Evolutionary conservation across 2,888 invertebrate species (phyloP).

Genomic region (Brachypalpus laphriformis): DNA sequence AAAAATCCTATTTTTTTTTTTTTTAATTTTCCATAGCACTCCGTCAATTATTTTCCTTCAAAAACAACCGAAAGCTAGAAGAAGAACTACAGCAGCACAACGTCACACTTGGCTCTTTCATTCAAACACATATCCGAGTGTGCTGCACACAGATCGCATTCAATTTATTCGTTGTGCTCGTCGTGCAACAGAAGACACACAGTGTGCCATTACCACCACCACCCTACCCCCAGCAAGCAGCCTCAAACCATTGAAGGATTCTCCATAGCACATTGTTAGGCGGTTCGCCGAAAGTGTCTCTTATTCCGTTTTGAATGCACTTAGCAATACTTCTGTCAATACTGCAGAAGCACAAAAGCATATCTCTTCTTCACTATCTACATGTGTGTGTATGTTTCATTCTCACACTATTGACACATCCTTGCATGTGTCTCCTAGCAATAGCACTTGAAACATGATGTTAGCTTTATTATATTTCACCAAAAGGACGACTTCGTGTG

Average conservation of each 20-base stretch:
- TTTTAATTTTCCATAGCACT: neutral
- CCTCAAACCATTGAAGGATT: constrained; percentile 47
- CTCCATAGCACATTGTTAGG: constrained; percentile 70
- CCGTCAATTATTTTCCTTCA: constrained; percentile 14
- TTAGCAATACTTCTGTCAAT: constrained; percentile 65
- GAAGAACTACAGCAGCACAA: neutral
- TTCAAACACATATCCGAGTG: constrained; percentile 22
- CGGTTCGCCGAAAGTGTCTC: constrained; percentile 73
- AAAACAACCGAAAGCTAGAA: neutral
- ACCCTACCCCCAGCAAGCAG: neutral
- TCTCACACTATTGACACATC: constrained; percentile 67
- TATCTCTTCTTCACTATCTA: neutral
- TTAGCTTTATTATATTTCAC: constrained; percentile 73
- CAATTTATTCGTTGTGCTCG: neutral
- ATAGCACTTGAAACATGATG: constrained; percentile 72
- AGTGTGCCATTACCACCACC: neutral
- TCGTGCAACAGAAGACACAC: neutral
- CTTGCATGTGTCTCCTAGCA: constrained; percentile 64
- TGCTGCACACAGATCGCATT: constrained; percentile 44
- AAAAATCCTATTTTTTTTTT: neutral
- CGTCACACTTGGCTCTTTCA: neutral
- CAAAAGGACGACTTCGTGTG: constrained; percentile 52
- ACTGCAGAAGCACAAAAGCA: constrained; percentile 50
- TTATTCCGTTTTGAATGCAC: constrained; percentile 68
- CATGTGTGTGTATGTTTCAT: constrained; percentile 2